Conservation (phyloP, 2,113 vertebrate genomes). For the Rhea pennata region DNA sequence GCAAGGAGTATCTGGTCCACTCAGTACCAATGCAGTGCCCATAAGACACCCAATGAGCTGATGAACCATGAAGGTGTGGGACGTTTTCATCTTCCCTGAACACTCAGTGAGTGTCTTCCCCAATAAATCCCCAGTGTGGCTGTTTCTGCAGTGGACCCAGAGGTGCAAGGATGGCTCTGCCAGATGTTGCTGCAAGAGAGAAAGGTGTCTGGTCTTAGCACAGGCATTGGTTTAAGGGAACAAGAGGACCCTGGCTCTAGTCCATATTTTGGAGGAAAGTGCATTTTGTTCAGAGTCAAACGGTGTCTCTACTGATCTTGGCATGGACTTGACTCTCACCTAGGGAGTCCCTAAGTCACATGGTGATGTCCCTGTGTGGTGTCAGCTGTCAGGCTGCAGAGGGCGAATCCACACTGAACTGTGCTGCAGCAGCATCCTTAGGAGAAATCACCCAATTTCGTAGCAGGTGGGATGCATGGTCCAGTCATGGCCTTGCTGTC, state of each 20-base stretch:
- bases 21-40: not conserved
- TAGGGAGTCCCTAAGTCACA: no score
- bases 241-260: not conserved
- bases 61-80: not conserved
- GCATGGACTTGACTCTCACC: not conserved
- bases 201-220: not conserved
- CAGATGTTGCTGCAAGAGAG: not conserved
- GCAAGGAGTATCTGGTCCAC: not conserved
- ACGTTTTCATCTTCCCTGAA: not conserved
- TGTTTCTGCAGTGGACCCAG: not conserved
- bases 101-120: not conserved
- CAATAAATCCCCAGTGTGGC: not conserved
- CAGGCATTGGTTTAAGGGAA: not conserved
- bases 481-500: not conserved
- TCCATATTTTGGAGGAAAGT: not conserved
- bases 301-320: not conserved
- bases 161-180: not conserved
- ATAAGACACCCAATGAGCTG: not conserved
- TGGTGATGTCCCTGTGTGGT: no score
- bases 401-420: no score
- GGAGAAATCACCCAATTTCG: not conserved
- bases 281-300: rapidly evolving
- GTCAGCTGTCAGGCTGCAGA: no score
- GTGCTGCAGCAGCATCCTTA: not conserved
- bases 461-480: not conserved